A percentile compares a stretch with the other conserved stretches of the same genome.
phyloP scores from a whole-genome alignment of 2,888 invertebrate genomes.

The Noctua comes region DNA sequence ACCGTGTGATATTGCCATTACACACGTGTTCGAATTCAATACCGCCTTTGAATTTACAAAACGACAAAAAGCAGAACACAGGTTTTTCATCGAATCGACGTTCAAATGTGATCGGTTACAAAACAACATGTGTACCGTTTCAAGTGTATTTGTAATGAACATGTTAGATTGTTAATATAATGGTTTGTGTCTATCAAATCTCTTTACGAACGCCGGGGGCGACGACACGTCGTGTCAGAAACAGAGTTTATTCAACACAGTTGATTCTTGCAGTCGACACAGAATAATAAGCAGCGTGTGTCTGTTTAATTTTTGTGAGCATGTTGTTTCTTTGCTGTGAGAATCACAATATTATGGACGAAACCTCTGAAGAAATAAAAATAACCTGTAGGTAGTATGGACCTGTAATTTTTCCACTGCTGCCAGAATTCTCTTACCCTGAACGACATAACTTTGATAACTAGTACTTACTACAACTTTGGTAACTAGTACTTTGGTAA shows the following conservation, averaged over 20 bases:
- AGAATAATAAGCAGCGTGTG: conserved; percentile 39
- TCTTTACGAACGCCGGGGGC: conserved; percentile 19
- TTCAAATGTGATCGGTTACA: conserved; percentile 26
- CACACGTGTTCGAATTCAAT: conserved; percentile 9
- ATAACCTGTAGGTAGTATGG: neutral
- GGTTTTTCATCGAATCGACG: conserved; percentile 24
- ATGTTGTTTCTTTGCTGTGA: neutral
- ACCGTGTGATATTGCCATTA: conserved; percentile 14
- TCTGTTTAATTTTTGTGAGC: conserved; percentile 38
- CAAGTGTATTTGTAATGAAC: conserved; percentile 41
- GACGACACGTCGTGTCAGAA: conserved; percentile 38
- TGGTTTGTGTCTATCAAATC: conserved; percentile 42
- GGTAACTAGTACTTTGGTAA: too few species aligned
- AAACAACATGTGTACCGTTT: conserved; percentile 33
- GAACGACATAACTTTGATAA: neutral
- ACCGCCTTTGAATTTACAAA: conserved; percentile 14
- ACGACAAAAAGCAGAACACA: conserved; percentile 28
- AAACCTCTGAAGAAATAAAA: neutral
- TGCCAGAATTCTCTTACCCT: neutral
- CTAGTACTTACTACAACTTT: too few species aligned
- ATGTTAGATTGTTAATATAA: conserved; percentile 49
- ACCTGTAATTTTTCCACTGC: neutral
- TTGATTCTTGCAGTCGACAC: conserved; percentile 30
- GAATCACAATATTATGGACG: conserved; percentile 19
- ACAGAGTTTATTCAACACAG: conserved; percentile 17